Conservation (phyloP, 2,888 invertebrate species). For the Hirtodrosophila alboralis region DNA sequence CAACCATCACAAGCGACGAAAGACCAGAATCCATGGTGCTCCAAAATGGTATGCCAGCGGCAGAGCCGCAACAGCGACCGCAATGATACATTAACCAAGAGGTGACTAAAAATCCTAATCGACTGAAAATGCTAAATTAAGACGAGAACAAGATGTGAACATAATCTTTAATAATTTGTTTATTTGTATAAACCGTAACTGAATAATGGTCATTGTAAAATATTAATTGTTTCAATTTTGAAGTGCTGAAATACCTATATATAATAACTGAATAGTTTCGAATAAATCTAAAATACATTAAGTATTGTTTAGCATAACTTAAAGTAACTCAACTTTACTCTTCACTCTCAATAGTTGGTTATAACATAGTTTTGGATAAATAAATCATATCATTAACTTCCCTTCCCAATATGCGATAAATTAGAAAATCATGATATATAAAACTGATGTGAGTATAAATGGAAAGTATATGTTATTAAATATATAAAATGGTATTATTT, state of each 20-base stretch:
- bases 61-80: constrained; percentile 67
- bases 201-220: constrained; percentile 17
- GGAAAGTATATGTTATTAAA: too few relatives aligned
- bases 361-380: background rate
- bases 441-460: too few relatives aligned
- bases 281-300: constrained; percentile 1
- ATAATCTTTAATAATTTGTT: constrained; percentile 8
- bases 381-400: background rate
- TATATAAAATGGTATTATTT: too few relatives aligned
- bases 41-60: constrained; percentile 67
- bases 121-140: constrained; percentile 49
- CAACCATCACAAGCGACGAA: constrained; percentile 79
- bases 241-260: constrained; percentile 25
- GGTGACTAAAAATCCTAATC: constrained; percentile 32
- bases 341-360: background rate
- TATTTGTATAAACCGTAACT: constrained; percentile 22
- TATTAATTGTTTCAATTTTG: constrained; percentile 39
- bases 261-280: background rate
- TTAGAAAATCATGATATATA: too few relatives aligned
- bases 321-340: background rate
- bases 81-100: constrained; percentile 20
- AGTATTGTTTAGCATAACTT: constrained; percentile 1
- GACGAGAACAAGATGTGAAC: constrained; percentile 9
- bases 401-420: too few relatives aligned
- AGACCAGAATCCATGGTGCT: constrained; percentile 56